Evolutionary conservation across 1,140 invertebrate species (phyloP), one percentile per base, ranked within the genome.

Genomic region (Lepidostoma basale): DNA sequence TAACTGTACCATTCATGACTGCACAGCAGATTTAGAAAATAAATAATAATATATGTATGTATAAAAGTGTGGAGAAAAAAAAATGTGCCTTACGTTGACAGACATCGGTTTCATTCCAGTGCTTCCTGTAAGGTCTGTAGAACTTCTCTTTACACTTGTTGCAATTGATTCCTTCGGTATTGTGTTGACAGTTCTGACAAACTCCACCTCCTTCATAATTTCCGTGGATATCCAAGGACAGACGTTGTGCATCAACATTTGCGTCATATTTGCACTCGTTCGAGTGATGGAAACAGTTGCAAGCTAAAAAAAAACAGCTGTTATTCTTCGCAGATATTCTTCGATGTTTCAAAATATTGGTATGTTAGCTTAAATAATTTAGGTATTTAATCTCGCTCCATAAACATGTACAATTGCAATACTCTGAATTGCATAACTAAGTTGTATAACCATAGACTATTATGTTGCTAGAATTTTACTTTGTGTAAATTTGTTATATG

Each of bases 121-220:
- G 80, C 76, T 93, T 95, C 14, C 89, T 89, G 36, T 82, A 85
- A 0, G 97, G 96, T 59, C 95, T 84, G 78, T 89, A 99, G 81
- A 85, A 99, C 3, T 89, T 94, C 0, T 89, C 78, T 75, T 88
- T 88, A 78, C 98, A 99, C 69, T 94, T 88, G 75, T 99, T 91
- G 79, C 98, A 99, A 80, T 99, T 99, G 62, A 97, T 96, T 9
- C 98, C 98, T 75, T 95, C 89, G 0, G 98, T 99, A 77, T 98
- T 94, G 78, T 99, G 88, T 73, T 88, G 86, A 75, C 96, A 98
- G 73, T 98, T 94, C 75, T 91, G 83, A 76, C 96, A 98, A 30
- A 94, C 88, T 14, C 96, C 96, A 59, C 96, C 98, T 20, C 97
- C 97, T 70, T 94, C 92, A 76, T 94, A 96, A 26, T 88, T 88